Evolutionary conservation across 2,113 vertebrate species (phyloP).

Genomic region (Corythornis madagascariensis): DNA sequence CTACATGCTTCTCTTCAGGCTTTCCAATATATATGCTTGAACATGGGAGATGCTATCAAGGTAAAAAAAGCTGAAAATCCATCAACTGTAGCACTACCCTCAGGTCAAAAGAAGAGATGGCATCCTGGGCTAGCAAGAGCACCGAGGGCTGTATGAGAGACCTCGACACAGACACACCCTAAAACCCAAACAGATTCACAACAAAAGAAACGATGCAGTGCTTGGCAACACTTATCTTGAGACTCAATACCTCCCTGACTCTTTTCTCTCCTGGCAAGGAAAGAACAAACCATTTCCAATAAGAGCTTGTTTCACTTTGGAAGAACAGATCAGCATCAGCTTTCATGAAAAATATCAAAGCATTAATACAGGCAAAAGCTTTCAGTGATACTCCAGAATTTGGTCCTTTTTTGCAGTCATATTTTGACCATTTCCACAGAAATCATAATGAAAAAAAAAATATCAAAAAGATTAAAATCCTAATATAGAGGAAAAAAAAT

Average conservation of each 20-base stretch:
- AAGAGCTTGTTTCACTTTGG: neutral
- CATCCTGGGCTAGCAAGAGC: neutral
- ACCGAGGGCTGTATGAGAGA: fast-evolving
- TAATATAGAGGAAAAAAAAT: neutral
- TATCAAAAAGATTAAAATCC: neutral
- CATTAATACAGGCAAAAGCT: neutral
- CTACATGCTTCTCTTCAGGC: neutral
- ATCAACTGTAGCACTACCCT: neutral
- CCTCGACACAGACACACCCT: too few species aligned
- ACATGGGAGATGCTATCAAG: neutral
- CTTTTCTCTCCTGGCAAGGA: neutral
- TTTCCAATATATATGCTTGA: fast-evolving
- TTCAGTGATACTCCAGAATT: neutral
- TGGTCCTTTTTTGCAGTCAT: neutral
- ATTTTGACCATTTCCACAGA: neutral
- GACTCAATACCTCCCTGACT: fast-evolving
- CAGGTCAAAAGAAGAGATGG: neutral
- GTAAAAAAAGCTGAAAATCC: neutral
- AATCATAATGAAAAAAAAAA: neutral
- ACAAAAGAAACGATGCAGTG: fast-evolving
- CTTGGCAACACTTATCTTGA: fast-evolving
- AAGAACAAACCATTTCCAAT: neutral
- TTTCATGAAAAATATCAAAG: neutral
- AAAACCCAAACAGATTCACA: neutral
- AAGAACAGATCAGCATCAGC: neutral